These are phyloP conservation scores for Colossoma macropomum DNA, from an alignment of 2,113 vertebrate genomes.

Conservation along the genomic window DNA sequence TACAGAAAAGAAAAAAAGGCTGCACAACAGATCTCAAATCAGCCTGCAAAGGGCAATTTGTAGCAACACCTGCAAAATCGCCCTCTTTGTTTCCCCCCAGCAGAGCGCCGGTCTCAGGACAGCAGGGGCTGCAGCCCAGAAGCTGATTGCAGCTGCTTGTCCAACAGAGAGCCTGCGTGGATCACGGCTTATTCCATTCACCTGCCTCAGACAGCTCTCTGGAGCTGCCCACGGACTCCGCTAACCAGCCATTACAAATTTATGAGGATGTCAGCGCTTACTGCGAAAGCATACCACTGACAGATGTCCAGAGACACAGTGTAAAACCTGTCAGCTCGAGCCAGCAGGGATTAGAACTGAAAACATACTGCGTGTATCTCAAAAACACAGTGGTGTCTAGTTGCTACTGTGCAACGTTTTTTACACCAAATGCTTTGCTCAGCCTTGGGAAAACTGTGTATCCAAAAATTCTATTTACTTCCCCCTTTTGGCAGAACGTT, in stretches of 20 bases:
- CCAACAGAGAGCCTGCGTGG: slow-evolving; percentile 24
- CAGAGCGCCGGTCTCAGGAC: slow-evolving; percentile 19
- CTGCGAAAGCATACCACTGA: slow-evolving; percentile 22
- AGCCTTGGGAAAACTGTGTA: not conserved
- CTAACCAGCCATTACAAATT: slow-evolving; percentile 40
- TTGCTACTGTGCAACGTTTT: not conserved
- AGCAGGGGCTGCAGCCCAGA: slow-evolving; percentile 9
- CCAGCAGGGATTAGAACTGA: slow-evolving; percentile 8
- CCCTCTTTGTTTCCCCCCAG: slow-evolving; percentile 29
- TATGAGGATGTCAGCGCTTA: slow-evolving; percentile 37
- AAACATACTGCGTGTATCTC: not conserved
- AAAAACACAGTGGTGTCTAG: not conserved
- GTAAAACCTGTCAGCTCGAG: not conserved
- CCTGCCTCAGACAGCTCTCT: slow-evolving; percentile 32
- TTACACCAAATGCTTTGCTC: not conserved
- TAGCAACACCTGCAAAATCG: slow-evolving; percentile 22
- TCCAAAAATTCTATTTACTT: not conserved
- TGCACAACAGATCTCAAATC: not conserved
- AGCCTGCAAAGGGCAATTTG: slow-evolving; percentile 26
- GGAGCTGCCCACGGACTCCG: slow-evolving; percentile 13
- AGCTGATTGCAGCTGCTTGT: slow-evolving; percentile 38
- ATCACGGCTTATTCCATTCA: slow-evolving; percentile 39
- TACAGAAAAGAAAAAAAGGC: not conserved
- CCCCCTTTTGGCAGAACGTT: not conserved
- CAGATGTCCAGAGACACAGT: slow-evolving; percentile 16